Evolutionary conservation across 2,113 vertebrate genomes (phyloP).

Genomic region (chimpanzee (Pan troglodytes)): NHGRI_mPanTro3-v2.1_pri NC_072402.2:152071001-152071500

Average conservation of each 20-base stretch:
- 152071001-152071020: conserved; percentile 50
- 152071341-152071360: not conserved
- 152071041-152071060: not conserved
- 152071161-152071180: conserved; percentile 54
- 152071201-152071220: conserved; percentile 64
- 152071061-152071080: conserved; percentile 58
- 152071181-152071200: conserved; percentile 67
- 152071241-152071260: not conserved
- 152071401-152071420: not conserved
- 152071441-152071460: not conserved
- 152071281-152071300: conserved; percentile 56
- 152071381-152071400: not conserved
- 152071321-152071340: conserved; percentile 8
- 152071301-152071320: not conserved
- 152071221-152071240: conserved; percentile 46
- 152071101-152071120: conserved; percentile 56
- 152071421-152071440: not conserved
- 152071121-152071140: conserved; percentile 35
- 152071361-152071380: conserved; percentile 45
- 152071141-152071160: not conserved
- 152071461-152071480: not conserved
- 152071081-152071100: not conserved
- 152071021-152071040: conserved; percentile 10
- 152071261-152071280: not conserved
- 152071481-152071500: not conserved